Conservation (phyloP, 2,113 vertebrate genomes). For the Podocnemis expansa region DNA sequence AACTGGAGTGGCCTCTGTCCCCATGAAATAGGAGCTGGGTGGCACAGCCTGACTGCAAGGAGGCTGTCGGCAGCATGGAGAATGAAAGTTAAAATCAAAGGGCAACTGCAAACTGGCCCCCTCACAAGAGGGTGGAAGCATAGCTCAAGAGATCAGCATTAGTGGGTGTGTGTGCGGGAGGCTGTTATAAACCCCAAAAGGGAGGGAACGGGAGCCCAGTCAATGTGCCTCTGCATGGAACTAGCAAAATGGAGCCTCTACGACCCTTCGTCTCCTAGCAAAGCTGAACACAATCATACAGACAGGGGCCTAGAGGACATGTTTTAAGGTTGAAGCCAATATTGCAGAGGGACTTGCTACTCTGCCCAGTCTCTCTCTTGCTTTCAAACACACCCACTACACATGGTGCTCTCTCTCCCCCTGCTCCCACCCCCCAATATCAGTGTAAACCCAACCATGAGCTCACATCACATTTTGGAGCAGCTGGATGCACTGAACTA, state of each 20-base stretch:
- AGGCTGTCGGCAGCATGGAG: not conserved
- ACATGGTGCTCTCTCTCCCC: too few relatives aligned
- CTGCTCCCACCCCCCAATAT: not conserved
- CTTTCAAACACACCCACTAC: too few relatives aligned
- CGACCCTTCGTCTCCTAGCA: not conserved
- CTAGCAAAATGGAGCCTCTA: not conserved
- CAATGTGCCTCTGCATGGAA: not conserved
- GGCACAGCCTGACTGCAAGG: not conserved
- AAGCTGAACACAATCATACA: too few relatives aligned
- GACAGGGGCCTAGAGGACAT: not conserved
- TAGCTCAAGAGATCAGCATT: not conserved
- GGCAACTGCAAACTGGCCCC: not conserved
- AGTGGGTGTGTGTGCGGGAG: not conserved
- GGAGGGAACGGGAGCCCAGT: not conserved
- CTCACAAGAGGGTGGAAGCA: not conserved
- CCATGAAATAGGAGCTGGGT: not conserved
- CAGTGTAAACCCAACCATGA: not conserved
- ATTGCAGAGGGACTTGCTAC: not conserved
- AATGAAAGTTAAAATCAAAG: not conserved
- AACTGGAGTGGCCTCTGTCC: not conserved
- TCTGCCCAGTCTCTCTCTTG: too few relatives aligned
- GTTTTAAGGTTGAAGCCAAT: not conserved
- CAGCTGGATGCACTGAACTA: not conserved
- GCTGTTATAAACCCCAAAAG: too few relatives aligned
- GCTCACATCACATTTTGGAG: not conserved